phyloP scores from a whole-genome alignment of 2,888 invertebrate species.

The Morpho deidamia region DNA sequence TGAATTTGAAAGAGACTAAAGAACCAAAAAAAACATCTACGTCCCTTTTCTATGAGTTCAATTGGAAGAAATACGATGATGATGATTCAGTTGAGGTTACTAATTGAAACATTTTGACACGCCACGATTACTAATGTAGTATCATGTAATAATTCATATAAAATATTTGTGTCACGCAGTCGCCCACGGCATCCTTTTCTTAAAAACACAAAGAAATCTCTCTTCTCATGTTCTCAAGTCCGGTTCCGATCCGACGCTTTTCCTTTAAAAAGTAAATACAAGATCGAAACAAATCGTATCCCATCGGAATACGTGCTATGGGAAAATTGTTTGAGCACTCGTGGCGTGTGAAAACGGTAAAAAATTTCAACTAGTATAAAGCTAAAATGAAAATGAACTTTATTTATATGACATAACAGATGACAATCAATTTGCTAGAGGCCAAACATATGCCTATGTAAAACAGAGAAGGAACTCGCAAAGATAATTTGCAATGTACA shows the following conservation, averaged over 20 bases:
- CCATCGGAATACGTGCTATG: conserved; percentile 25
- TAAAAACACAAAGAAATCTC: conserved; percentile 61
- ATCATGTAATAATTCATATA: conserved; percentile 31
- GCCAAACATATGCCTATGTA: conserved; percentile 4
- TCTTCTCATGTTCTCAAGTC: conserved; percentile 64
- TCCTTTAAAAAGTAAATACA: conserved; percentile 55
- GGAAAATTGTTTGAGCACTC: background rate
- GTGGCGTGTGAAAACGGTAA: conserved; percentile 3
- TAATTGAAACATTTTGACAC: too few relatives aligned
- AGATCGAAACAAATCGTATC: conserved; percentile 34
- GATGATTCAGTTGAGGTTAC: background rate
- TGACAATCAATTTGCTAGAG: conserved; percentile 12
- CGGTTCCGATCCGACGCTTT: conserved; percentile 67
- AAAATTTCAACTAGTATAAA: background rate
- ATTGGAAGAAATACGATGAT: too few relatives aligned
- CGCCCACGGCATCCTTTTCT: conserved; percentile 61
- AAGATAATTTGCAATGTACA: background rate
- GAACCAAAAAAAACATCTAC: too few relatives aligned
- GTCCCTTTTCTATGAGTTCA: too few relatives aligned
- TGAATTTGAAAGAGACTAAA: too few relatives aligned
- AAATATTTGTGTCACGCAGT: conserved; percentile 50
- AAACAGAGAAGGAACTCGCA: background rate
- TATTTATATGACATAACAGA: conserved; percentile 23
- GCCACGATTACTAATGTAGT: background rate
- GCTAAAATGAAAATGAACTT: conserved; percentile 22